Base-by-base conservation (phyloP, 2,797 vertebrate species). In the Macropus fuliginosus region DNA sequence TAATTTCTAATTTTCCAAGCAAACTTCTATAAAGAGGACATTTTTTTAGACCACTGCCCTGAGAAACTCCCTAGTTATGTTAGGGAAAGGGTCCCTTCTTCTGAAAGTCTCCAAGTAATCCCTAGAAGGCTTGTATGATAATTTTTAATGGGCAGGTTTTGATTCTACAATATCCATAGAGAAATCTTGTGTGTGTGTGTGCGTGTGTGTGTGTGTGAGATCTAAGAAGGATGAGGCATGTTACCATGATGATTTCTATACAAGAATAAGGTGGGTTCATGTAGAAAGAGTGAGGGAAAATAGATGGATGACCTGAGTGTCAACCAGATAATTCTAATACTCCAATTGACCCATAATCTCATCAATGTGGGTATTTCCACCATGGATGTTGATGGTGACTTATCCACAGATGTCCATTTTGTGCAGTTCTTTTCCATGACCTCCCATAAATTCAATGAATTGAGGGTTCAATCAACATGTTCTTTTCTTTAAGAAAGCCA, bases 61-160 rank as follows among this genome's bases (percentile, higher is more conserved):
- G 62, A 92, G 50, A 96, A 96, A 94, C 57, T 55, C 93, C n/a
- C 24, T 97, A 28, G 56, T 87, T 21, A 91, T 92, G 31, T 92
- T 92, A 89, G 95, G 59, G 46, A 40, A 74, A 94, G 34, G 40
- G 46, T 24, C 4, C 6, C 1, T 62, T 40, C 50, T 34, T 91
- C 29, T 90, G 34, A 31, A 57, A 27, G 87, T 56, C 11, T 27
- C 40, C 91, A 59, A 95, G 56, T 21, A 50, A 55, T 90, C 21
- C 40, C 54, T 54, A 91, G 92, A 40, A 55, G 56, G 34, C 55
- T 59, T 40, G 92, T 50, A 74, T 90, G 50, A 18, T 27, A 46
- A 81, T 16, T 81, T 81, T 27, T 40, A 11, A 81, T 81, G 40
- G 40, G 40, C 21, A 46, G 9, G 74, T 46, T 46, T 40, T 87